A percentile compares a stretch with the other conserved stretches of the same genome.
Evolutionary conservation across 2,113 vertebrate species (phyloP).

Genomic region (Salminus brasiliensis): DNA sequence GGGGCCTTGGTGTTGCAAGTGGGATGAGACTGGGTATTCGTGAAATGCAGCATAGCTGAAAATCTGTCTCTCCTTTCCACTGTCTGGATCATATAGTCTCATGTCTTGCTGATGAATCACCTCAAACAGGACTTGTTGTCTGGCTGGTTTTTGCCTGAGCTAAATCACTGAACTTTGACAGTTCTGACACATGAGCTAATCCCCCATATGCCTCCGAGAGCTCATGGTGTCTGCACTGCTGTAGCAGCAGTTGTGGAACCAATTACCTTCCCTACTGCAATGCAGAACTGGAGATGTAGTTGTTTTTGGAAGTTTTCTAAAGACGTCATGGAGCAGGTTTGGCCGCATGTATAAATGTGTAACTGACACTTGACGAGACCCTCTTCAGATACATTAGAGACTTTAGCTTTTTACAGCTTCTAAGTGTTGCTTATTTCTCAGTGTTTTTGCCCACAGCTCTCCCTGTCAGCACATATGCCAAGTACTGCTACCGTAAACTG

Average conservation of each 20-base stretch:
- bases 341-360: background rate
- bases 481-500: slow-evolving; percentile 88
- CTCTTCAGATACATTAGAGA: background rate
- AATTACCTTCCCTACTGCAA: background rate
- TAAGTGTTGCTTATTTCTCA: background rate
- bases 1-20: background rate
- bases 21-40: slow-evolving; percentile 1
- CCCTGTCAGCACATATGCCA: slow-evolving; percentile 87
- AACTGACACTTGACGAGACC: slow-evolving; percentile 7
- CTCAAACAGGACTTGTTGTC: slow-evolving; percentile 57
- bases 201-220: too few species aligned
- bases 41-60: slow-evolving; percentile 21
- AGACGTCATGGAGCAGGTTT: slow-evolving; percentile 20
- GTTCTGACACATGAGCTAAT: background rate
- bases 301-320: background rate
- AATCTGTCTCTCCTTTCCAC: slow-evolving; percentile 14
- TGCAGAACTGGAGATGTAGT: slow-evolving; percentile 27
- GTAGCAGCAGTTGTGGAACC: background rate
- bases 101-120: slow-evolving; percentile 65
- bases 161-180: slow-evolving; percentile 61
- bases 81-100: slow-evolving; percentile 43
- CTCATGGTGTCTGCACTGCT: background rate
- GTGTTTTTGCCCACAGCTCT: slow-evolving; percentile 72
- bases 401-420: background rate
- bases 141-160: slow-evolving; percentile 62